Evolutionary conservation across 1,140 invertebrate genomes (phyloP), one percentile per base, ranked within the genome.

Genomic region (Aporrectodea caliginosa): DNA sequence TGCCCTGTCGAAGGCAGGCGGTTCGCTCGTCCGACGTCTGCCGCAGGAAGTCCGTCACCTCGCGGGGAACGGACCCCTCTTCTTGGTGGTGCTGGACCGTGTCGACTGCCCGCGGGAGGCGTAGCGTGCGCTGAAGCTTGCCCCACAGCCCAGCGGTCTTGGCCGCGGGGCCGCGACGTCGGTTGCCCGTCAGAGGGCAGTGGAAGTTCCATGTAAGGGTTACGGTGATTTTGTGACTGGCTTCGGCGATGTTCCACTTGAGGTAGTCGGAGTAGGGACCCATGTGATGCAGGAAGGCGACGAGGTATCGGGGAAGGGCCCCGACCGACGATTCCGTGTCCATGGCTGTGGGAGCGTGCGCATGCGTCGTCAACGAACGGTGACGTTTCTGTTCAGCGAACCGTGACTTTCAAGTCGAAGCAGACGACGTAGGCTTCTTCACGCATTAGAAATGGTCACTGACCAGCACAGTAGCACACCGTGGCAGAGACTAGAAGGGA

Each of bases 181-280:
- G 43, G 6, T 58, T 22, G 43, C 43, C 43, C 43, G 43, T 22
- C 43, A 22, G 6, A 22, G 43, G 43, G 43, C 58, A 69, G 70
- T 68, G 33, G 74, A 79, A 79, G 29, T 79, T 73, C 79, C 79
- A 79, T 0, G 73, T 79, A 16, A 79, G 74, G 16, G 79, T 77
- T 14, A 79, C 22, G 33, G 70, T 79, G 73, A 79, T 73, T 33
- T 79, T 79, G 74, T 79, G 79, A 16, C 72, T 77, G n/a, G 34
- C 30, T 30, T 79, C 79, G 6, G 73, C 22, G 35, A 79, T 68
- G 16, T 34, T 76, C 79, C 79, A 79, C 58, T 76, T 79, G 22
- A 79, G 73, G 73, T 68, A 79, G 73, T 79, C 79, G 29, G 43
- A 69, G 29, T 79, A 68, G 12, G 35, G 33, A 6, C 69, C 79